phyloP scores from a whole-genome alignment of 2,113 vertebrate genomes.

The Myrmecophaga tridactyla region DNA sequence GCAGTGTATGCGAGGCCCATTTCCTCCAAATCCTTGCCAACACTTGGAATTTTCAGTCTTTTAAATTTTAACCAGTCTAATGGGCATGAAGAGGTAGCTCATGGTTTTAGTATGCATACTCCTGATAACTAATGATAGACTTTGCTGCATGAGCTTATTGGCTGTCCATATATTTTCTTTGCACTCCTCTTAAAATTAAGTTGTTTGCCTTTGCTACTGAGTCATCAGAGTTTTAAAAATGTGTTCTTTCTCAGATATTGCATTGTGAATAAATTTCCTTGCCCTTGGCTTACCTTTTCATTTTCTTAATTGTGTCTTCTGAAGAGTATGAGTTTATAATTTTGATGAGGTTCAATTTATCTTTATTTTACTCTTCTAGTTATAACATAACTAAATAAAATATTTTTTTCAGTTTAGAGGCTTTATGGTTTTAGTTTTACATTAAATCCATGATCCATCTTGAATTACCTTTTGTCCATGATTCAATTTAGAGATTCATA shows the following conservation, averaged over 20 bases:
- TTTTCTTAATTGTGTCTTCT: background rate
- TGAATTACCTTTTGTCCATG: background rate
- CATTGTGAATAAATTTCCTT: background rate
- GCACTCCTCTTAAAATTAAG: background rate
- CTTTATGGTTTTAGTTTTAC: background rate
- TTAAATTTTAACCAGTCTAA: rapidly evolving
- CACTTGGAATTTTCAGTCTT: background rate
- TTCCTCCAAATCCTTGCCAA: background rate
- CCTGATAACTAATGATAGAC: rapidly evolving
- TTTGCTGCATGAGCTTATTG: background rate
- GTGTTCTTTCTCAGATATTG: background rate
- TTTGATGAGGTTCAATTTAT: background rate
- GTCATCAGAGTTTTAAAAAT: background rate
- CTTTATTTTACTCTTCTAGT: background rate
- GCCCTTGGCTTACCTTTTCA: rapidly evolving
- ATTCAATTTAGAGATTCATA: too few relatives aligned
- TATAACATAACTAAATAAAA: background rate
- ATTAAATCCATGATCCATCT: too few relatives aligned
- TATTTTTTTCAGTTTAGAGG: background rate
- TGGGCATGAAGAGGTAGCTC: rapidly evolving
- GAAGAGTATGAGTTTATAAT: background rate
- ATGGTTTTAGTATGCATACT: background rate
- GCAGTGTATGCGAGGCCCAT: background rate
- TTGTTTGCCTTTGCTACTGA: background rate
- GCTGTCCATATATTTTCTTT: background rate